These are phyloP conservation scores for Rostratula benghalensis DNA, from an alignment of 2,113 vertebrate species.

Conservation along the genomic window DNA sequence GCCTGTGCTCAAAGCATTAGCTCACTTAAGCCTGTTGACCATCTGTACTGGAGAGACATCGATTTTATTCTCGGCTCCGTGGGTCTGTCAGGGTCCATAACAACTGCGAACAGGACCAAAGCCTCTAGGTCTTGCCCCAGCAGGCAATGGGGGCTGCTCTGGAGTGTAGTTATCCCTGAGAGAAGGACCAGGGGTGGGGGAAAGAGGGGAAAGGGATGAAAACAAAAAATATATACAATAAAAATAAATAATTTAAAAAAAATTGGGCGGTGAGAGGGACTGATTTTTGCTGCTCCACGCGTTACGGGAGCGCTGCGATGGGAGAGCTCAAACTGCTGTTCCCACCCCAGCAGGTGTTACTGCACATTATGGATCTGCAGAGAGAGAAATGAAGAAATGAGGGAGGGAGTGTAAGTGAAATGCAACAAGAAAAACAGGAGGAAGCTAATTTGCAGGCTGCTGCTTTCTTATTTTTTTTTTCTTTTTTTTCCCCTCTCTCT, in stretches of 20 bases:
- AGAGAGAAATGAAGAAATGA: constrained; percentile 25
- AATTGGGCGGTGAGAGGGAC: neutral
- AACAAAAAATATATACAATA: too few species aligned
- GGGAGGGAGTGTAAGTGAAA: neutral
- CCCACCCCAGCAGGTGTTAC: constrained; percentile 20
- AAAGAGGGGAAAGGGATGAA: too few species aligned
- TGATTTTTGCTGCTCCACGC: neutral
- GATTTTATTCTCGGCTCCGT: constrained; percentile 33
- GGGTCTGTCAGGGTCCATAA: neutral
- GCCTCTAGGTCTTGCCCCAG: neutral
- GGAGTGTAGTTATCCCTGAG: neutral
- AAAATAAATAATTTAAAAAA: too few species aligned
- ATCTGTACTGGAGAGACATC: constrained; percentile 51
- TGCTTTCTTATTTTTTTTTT: too few species aligned
- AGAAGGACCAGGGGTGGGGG: neutral
- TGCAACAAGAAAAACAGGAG: constrained; percentile 33
- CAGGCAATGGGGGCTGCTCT: neutral
- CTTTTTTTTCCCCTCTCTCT: neutral
- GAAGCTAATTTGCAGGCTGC: neutral
- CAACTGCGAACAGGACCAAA: neutral
- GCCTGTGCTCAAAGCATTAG: constrained; percentile 50
- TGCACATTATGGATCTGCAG: neutral
- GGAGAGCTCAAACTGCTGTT: neutral
- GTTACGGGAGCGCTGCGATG: neutral
- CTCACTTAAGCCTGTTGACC: constrained; percentile 53